Percentiles rank a stretch among this genome's conserved stretches.
Evolutionary conservation across 2,113 vertebrate genomes (phyloP).

Genomic region (Poicephalus meyeri): DNA sequence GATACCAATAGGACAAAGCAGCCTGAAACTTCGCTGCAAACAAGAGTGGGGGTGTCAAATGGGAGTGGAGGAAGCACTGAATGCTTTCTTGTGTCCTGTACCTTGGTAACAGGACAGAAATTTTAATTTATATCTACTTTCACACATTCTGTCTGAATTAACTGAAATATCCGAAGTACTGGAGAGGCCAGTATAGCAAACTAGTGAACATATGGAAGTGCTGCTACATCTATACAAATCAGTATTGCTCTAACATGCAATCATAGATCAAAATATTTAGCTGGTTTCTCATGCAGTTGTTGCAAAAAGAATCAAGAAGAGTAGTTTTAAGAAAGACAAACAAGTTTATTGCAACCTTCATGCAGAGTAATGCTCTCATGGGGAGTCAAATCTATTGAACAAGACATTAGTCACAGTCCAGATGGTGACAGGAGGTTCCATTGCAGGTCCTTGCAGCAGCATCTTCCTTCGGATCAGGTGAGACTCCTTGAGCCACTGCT

Average conservation of each 20-base stretch:
- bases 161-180: neutral
- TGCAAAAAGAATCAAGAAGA: neutral
- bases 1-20: neutral
- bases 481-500: neutral
- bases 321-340: neutral
- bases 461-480: neutral
- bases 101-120: neutral
- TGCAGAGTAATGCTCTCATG: neutral
- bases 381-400: neutral
- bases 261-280: neutral
- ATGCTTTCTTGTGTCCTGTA: neutral
- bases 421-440: neutral
- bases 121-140: neutral
- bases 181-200: neutral
- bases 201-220: neutral
- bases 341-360: neutral
- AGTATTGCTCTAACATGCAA: accelerated
- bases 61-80: neutral
- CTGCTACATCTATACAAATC: neutral
- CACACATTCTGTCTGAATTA: neutral
- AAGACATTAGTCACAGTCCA: neutral
- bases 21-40: neutral
- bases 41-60: neutral
- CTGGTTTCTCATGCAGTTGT: neutral
- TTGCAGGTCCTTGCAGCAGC: neutral